Evolutionary conservation across 2,888 invertebrate genomes (phyloP).

Genomic region (Epinotia ramella): DNA sequence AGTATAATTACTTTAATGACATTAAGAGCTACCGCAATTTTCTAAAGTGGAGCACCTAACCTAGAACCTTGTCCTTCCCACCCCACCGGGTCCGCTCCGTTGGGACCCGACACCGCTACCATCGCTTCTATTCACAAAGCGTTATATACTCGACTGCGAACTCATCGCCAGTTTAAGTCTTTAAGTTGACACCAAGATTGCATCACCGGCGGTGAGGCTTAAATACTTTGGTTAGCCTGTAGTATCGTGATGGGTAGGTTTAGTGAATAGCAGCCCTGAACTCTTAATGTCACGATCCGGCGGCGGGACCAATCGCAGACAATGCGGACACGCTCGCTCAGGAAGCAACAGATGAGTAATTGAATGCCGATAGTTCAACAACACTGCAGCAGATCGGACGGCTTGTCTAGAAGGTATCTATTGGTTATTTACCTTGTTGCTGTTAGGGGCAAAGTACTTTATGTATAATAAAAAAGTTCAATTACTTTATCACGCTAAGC

Average conservation of each 20-base stretch:
- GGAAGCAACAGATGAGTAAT: constrained; percentile 34
- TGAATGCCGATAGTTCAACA: constrained; percentile 44
- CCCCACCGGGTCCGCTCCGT: constrained; percentile 2
- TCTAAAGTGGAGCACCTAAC: constrained; percentile 4
- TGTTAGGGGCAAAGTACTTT: not conserved
- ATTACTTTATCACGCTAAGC: not conserved
- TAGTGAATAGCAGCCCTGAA: constrained; percentile 16
- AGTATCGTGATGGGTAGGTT: not conserved
- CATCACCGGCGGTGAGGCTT: not conserved
- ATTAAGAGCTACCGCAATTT: constrained; percentile 15
- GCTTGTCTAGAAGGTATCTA: not conserved
- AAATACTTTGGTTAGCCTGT: not conserved
- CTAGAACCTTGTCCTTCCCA: constrained; percentile 20
- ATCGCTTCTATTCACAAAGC: not conserved
- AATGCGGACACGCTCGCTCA: constrained; percentile 34
- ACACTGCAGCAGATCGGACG: constrained; percentile 5
- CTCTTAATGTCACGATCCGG: constrained; percentile 23
- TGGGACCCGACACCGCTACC: constrained; percentile 12
- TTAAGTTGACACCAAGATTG: not conserved
- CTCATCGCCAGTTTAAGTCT: not conserved
- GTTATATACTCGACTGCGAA: not conserved
- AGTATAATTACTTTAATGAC: not conserved
- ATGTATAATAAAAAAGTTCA: not conserved
- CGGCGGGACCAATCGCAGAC: constrained; percentile 41
- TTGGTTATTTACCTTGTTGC: not conserved